Evolutionary conservation across 2,113 vertebrate genomes (phyloP).

Genomic region (Callocephalon fimbriatum): DNA sequence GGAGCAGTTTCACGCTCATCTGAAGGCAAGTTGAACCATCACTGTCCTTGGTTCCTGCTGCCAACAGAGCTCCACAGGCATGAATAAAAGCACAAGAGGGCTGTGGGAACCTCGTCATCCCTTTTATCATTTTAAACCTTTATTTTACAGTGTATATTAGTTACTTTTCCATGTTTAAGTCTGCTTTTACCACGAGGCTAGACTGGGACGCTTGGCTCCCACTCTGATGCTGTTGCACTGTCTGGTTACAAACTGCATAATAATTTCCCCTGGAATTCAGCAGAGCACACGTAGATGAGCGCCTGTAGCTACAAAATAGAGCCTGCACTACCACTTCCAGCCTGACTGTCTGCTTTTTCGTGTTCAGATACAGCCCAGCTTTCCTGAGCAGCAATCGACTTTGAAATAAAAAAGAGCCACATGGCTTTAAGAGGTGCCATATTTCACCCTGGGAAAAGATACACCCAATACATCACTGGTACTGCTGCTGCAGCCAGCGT

Average conservation of each 20-base stretch:
- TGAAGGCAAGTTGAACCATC: not conserved
- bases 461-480: accelerated
- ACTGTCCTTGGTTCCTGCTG: not conserved
- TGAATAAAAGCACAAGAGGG: not conserved
- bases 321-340: not conserved
- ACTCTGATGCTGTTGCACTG: not conserved
- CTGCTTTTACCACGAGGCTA: not conserved
- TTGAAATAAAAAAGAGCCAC: not conserved
- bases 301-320: not conserved
- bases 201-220: not conserved
- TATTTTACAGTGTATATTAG: not conserved
- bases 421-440: accelerated
- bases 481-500: not conserved
- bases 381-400: not conserved
- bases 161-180: not conserved
- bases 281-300: not conserved
- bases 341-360: not conserved
- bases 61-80: not conserved
- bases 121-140: not conserved
- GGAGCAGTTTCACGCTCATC: not conserved
- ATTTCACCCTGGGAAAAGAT: not conserved
- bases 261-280: not conserved
- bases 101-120: not conserved
- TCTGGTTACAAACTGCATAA: not conserved
- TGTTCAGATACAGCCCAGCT: not conserved